These are phyloP conservation scores for Xerus inauris DNA, from an alignment of 2,113 vertebrate species.

Conservation along the genomic window DNA sequence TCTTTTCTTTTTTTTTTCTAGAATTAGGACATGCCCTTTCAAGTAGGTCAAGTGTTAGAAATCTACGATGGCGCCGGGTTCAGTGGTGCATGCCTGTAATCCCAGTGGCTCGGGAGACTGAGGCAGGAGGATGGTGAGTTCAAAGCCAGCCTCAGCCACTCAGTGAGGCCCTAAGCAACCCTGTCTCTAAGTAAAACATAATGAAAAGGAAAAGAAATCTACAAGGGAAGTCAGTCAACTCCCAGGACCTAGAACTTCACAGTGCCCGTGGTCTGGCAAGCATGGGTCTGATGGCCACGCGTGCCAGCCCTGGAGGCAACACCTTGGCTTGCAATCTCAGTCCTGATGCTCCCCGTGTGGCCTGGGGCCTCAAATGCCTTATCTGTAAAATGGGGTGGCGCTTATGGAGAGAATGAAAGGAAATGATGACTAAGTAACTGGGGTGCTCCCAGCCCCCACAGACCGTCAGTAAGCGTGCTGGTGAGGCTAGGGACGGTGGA, in stretches of 20 bases:
- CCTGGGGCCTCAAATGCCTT: not conserved
- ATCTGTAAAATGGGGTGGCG: not conserved
- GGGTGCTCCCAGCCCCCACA: too few relatives aligned
- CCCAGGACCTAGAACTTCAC: not conserved
- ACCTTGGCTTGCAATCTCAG: not conserved
- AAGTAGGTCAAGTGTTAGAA: not conserved
- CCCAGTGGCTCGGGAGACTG: too few relatives aligned
- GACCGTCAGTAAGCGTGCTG: fast-evolving
- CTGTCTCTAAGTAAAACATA: too few relatives aligned
- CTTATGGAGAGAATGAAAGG: not conserved
- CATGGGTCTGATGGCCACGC: fast-evolving
- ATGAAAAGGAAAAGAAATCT: too few relatives aligned
- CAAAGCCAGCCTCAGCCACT: too few relatives aligned
- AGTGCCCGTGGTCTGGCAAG: not conserved
- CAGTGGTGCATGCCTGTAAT: too few relatives aligned
- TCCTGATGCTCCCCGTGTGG: too few relatives aligned
- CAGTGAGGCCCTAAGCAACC: too few relatives aligned
- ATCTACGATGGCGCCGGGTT: not conserved
- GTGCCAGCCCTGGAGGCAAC: not conserved
- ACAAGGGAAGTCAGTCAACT: too few relatives aligned
- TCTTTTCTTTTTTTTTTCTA: not conserved
- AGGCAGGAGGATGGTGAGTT: too few relatives aligned
- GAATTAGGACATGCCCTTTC: not conserved
- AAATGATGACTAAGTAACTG: not conserved
- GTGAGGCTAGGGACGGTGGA: too few relatives aligned